phyloP scores from a whole-genome alignment of 2,888 invertebrate genomes.

The Mellilla xanthometata region DNA sequence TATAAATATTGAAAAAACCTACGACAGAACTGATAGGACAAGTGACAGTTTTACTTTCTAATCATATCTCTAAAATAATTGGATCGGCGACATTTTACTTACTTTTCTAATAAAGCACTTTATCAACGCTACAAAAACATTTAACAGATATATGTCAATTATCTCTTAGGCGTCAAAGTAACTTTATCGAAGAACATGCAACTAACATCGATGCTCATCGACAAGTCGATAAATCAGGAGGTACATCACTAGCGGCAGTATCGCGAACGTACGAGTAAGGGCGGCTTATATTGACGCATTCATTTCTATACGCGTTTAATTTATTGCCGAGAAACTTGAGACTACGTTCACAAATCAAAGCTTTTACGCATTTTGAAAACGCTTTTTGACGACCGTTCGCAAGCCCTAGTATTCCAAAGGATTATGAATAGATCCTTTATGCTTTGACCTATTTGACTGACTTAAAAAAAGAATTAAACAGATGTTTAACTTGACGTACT shows the following conservation, averaged over 20 bases:
- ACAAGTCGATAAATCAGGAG: conserved; percentile 60
- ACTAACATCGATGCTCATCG: conserved; percentile 38
- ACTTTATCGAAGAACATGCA: conserved; percentile 46
- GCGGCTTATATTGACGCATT: conserved; percentile 62
- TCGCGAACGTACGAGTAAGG: conserved; percentile 37
- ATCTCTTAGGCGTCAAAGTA: conserved; percentile 40
- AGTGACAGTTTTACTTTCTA: not conserved
- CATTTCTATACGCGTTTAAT: conserved; percentile 70
- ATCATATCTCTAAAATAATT: conserved; percentile 1
- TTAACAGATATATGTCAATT: conserved; percentile 39
- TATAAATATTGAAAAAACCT: not conserved
- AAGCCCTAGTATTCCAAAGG: conserved; percentile 26
- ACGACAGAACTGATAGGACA: too few relatives aligned
- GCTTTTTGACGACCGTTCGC: conserved; percentile 51
- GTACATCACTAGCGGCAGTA: conserved; percentile 55
- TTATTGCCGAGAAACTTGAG: conserved; percentile 68
- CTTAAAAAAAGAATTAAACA: not conserved
- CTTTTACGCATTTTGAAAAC: conserved; percentile 57
- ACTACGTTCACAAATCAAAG: conserved; percentile 66
- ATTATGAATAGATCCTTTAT: conserved; percentile 22
- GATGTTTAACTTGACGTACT: not conserved
- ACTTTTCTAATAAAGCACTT: too few relatives aligned
- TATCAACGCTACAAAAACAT: conserved; percentile 28
- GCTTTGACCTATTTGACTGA: conserved; percentile 4
- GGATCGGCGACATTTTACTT: not conserved